A percentile compares a stretch with the other conserved stretches of the same genome.
Conservation (phyloP, 1,140 invertebrate genomes). For the Mya arenaria region DNA sequence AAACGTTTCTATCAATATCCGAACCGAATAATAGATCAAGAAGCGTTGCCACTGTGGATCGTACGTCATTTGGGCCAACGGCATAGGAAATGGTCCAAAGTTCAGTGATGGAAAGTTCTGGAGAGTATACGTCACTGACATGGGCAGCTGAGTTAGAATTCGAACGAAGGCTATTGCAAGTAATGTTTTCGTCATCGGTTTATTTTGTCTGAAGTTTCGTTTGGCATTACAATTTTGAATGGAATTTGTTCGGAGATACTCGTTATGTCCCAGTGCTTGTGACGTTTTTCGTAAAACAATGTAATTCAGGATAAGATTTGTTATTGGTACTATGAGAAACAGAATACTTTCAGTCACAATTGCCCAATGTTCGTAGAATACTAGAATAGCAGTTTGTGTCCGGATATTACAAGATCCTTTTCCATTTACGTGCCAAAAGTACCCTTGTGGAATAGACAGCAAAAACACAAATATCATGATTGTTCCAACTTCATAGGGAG, state of each 20-base stretch:
- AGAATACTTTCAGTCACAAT: constrained; percentile 67
- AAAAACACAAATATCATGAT: constrained; percentile 55
- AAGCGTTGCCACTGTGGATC: constrained; percentile 65
- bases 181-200: constrained; percentile 62
- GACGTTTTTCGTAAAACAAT: constrained; percentile 66
- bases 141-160: constrained; percentile 73
- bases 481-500: constrained; percentile 57
- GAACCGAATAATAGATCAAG: constrained; percentile 60
- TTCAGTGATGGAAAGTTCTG: constrained; percentile 52
- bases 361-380: constrained; percentile 67
- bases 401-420: constrained; percentile 48
- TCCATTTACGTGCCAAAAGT: constrained; percentile 66
- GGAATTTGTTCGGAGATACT: background rate
- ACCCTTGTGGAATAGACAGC: constrained; percentile 64
- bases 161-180: constrained; percentile 71
- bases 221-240: constrained; percentile 1
- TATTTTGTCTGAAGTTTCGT: background rate
- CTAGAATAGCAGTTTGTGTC: background rate
- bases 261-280: constrained; percentile 41
- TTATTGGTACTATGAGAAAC: constrained; percentile 61
- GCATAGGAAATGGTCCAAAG: constrained; percentile 49
- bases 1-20: constrained; percentile 69
- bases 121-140: constrained; percentile 68
- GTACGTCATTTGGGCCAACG: constrained; percentile 43
- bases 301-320: constrained; percentile 67